Evolutionary conservation across 2,797 vertebrate species (phyloP), one percentile per base, ranked within the genome.

Genomic region (Myripristis murdjan): DNA sequence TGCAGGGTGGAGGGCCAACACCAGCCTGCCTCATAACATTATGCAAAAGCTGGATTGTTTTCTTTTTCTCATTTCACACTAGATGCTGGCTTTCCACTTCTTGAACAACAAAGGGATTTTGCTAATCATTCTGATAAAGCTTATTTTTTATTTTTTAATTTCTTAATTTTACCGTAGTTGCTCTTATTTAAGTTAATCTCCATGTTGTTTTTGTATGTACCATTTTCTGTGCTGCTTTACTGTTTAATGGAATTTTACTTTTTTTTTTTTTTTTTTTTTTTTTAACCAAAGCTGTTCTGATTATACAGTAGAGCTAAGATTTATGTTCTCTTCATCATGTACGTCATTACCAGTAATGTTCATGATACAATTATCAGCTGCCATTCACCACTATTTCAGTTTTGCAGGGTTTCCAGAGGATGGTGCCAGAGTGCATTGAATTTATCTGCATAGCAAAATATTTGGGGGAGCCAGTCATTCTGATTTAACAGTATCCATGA

Each of bases 21-120:
- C 91, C 93, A 93, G 91, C 87, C 90, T 91, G 92, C 87, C 89
- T 93, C 92, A 81, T 91, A 35, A 86, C 82, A 67, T 93, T 90
- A 94, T 92, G 91, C 92, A 95, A 94, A 91, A 79, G 78, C 86
- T 87, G 82, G 73, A 74, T 88, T 82, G 47, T 65, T 81, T 53
- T 72, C 31, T 24, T 70, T 79, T 68, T 28, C 31, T 67, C 54
- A 58, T 75, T 54, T 63, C 41, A 31, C 41, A 55, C 5, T 26
- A 73, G 58, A 64, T 64, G 53, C 48, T 37, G 46, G 68, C 48
- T 12, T 6, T 53, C 63, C 61, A 35, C 51, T 56, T 18, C 44
- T 56, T 31, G 57, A 47, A 55, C 65, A 73, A 20, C 11, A 35
- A 22, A 5, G 18, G 20, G 48, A 47, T 48, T 56, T 41, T 55